phyloP scores from a whole-genome alignment of 1,140 invertebrate genomes.

The Saccostrea glomerata region DNA sequence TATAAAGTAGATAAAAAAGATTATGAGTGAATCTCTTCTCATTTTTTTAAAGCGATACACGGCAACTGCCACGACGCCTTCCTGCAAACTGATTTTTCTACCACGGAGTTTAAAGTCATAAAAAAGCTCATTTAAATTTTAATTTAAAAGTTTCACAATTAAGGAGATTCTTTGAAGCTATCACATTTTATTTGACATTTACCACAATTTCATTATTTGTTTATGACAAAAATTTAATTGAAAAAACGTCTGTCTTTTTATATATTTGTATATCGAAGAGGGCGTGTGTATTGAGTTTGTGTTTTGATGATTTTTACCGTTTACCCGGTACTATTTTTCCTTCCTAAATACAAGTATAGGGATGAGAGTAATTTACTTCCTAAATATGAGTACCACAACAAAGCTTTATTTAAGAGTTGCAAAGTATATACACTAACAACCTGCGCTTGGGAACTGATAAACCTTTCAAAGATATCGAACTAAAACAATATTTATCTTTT shows the following conservation, averaged over 20 bases:
- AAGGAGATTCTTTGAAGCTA: not conserved
- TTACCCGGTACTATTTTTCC: too few species aligned
- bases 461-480: conserved; percentile 18
- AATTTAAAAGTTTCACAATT: not conserved
- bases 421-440: not conserved
- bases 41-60: conserved; percentile 7
- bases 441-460: conserved; percentile 6
- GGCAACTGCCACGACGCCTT: not conserved
- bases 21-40: not conserved
- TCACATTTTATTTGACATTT: not conserved
- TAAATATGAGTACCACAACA: too few species aligned
- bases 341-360: too few species aligned
- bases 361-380: too few species aligned
- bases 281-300: too few species aligned
- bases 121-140: not conserved
- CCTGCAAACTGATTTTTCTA: not conserved
- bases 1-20: conserved; percentile 8
- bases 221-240: too few species aligned
- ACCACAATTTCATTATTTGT: not conserved
- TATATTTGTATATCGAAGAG: too few species aligned
- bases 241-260: too few species aligned
- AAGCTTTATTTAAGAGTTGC: too few species aligned
- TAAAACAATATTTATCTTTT: conserved; percentile 30
- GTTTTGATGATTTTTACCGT: too few species aligned
- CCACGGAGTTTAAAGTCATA: not conserved